Conservation (phyloP, 2,888 invertebrate genomes). For the Adelphocoris suturalis region DNA sequence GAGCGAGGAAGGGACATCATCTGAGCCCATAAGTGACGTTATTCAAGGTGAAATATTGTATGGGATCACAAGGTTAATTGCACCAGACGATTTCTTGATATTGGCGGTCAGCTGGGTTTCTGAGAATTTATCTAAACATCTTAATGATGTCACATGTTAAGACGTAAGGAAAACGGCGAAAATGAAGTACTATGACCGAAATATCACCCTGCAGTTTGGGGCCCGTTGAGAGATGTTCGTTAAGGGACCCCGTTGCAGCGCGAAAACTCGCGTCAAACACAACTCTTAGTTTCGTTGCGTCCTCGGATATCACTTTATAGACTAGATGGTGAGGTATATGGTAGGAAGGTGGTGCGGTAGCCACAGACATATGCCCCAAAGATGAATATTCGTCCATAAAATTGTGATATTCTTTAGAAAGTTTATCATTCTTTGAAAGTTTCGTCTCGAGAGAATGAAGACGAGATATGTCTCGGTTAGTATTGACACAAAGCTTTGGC, state of each 20-base stretch:
- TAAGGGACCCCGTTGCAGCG: constrained; percentile 19
- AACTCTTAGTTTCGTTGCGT: constrained; percentile 10
- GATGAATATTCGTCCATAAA: constrained; percentile 36
- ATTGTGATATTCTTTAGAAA: constrained; percentile 12
- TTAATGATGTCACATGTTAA: constrained; percentile 23
- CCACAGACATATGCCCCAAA: constrained; percentile 30
- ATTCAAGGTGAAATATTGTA: background rate
- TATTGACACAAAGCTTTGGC: background rate
- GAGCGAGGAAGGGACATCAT: background rate
- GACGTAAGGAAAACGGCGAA: background rate
- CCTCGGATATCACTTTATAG: background rate
- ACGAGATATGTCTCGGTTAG: background rate
- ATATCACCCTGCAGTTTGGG: constrained; percentile 49
- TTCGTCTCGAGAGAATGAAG: constrained; percentile 36
- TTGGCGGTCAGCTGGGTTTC: background rate
- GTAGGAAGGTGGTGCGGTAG: background rate
- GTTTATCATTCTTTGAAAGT: background rate
- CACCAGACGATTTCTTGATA: constrained; percentile 42
- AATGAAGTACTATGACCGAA: background rate
- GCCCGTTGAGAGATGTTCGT: constrained; percentile 32
- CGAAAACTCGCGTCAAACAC: constrained; percentile 19
- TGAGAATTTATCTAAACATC: background rate
- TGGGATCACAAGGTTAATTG: background rate
- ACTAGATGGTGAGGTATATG: constrained; percentile 56
- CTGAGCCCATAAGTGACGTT: background rate